Evolutionary conservation across 2,888 invertebrate species (phyloP).

Genomic region (Sialis fuliginosa): DNA sequence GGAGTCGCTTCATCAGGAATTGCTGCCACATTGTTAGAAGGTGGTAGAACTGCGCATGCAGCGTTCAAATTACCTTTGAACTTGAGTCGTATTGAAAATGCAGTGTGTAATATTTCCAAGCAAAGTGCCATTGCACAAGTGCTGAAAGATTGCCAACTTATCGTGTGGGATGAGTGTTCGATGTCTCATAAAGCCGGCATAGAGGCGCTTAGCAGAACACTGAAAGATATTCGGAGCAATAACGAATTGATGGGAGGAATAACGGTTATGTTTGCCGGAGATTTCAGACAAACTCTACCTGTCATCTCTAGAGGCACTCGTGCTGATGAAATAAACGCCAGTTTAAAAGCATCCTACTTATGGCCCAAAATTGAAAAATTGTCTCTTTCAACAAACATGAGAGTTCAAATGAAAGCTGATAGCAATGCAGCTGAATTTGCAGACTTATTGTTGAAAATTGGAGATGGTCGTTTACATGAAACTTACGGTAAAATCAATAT

Average conservation of each 20-base stretch:
- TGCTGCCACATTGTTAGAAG: slow-evolving; percentile 13
- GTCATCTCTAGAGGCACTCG: slow-evolving; percentile 8
- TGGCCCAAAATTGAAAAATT: slow-evolving; percentile 5
- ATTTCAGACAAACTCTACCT: slow-evolving; percentile 12
- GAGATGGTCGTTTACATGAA: not conserved
- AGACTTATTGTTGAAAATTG: not conserved
- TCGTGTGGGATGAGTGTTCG: slow-evolving; percentile 15
- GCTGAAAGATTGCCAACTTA: slow-evolving; percentile 5
- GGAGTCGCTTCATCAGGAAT: slow-evolving; percentile 18
- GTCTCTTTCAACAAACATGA: slow-evolving; percentile 5
- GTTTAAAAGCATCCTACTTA: slow-evolving; percentile 1
- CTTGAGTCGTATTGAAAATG: slow-evolving; percentile 3
- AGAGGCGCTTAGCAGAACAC: slow-evolving; percentile 13
- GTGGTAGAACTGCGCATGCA: slow-evolving; percentile 15
- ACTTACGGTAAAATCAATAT: slow-evolving; percentile 2
- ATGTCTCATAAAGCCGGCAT: slow-evolving; percentile 12
- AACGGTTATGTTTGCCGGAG: slow-evolving; percentile 12
- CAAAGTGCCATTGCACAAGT: slow-evolving; percentile 7
- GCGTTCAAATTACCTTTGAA: slow-evolving; percentile 11
- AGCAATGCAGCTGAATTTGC: not conserved
- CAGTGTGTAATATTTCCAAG: slow-evolving; percentile 9
- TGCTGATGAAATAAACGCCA: slow-evolving; percentile 1
- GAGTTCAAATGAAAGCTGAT: not conserved
- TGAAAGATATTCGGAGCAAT: slow-evolving; percentile 6
- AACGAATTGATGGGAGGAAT: slow-evolving; percentile 10